Conservation (phyloP, 2,797 vertebrate genomes). For the Liparis tanakae region DNA sequence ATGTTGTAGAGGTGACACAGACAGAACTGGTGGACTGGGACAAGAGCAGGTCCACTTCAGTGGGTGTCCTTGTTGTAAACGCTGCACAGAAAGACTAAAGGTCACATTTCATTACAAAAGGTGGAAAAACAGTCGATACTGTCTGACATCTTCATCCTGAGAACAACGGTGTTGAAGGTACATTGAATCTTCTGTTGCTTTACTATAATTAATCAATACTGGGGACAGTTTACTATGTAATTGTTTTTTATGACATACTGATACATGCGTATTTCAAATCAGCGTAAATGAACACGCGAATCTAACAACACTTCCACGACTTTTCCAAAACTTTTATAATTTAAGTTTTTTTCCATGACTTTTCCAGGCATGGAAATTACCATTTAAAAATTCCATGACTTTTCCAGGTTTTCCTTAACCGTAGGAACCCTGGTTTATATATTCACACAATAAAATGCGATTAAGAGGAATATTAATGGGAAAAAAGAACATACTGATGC, state of each 20-base stretch:
- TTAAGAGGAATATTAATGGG: not conserved
- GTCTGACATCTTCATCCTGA: conserved; percentile 47
- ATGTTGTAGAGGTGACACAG: conserved; percentile 49
- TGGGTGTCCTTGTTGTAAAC: conserved; percentile 37
- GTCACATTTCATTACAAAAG: conserved; percentile 42
- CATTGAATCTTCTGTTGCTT: conserved; percentile 34
- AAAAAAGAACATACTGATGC: not conserved
- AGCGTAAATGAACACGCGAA: too few relatives aligned
- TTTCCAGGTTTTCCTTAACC: too few relatives aligned
- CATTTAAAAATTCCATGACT: too few relatives aligned
- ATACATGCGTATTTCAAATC: too few relatives aligned
- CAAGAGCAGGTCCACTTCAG: conserved; percentile 35
- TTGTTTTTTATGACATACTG: conserved; percentile 1
- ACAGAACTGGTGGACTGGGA: conserved; percentile 29
- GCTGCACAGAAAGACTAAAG: conserved; percentile 45
- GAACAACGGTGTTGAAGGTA: conserved; percentile 37
- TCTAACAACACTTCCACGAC: too few relatives aligned
- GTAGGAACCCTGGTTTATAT: too few relatives aligned
- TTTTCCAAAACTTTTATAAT: too few relatives aligned
- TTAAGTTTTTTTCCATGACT: too few relatives aligned
- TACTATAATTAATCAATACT: conserved; percentile 31
- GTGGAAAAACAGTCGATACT: conserved; percentile 43
- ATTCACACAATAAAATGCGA: not conserved
- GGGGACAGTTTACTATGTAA: not conserved
- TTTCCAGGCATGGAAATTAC: too few relatives aligned